A percentile compares a stretch with the other conserved stretches of the same genome.
Evolutionary conservation across 2,888 invertebrate species (phyloP).

Genomic region (Macaria notata): DNA sequence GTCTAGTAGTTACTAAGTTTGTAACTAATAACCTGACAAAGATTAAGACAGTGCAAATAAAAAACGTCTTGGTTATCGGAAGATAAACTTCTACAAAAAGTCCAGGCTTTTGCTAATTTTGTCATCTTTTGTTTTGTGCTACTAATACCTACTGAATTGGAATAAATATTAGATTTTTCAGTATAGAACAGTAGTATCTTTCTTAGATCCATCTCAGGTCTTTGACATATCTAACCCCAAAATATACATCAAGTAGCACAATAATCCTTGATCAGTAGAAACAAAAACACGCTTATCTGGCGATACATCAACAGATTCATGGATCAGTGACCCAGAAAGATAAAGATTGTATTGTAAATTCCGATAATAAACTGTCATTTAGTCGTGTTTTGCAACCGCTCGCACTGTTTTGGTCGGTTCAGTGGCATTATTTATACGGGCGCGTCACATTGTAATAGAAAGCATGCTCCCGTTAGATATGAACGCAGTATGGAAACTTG

Average conservation of each 20-base stretch:
- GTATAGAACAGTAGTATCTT: too few species aligned
- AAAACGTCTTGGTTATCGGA: too few species aligned
- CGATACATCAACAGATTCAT: conserved; percentile 16
- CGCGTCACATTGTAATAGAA: background rate
- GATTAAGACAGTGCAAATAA: too few species aligned
- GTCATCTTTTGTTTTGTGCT: too few species aligned
- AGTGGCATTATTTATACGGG: background rate
- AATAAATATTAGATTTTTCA: too few species aligned
- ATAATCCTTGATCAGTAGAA: conserved; percentile 1
- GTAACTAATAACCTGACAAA: too few species aligned
- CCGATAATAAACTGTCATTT: conserved; percentile 9
- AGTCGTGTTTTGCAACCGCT: conserved; percentile 3
- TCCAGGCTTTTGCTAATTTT: too few species aligned
- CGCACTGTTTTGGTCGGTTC: conserved; percentile 1
- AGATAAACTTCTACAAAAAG: too few species aligned
- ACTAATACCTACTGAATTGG: too few species aligned
- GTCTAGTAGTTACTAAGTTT: too few species aligned
- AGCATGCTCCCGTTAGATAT: background rate
- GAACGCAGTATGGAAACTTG: conserved; percentile 1
- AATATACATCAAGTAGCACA: background rate
- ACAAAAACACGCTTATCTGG: conserved; percentile 15
- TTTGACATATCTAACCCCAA: too few species aligned
- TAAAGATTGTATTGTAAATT: conserved; percentile 8
- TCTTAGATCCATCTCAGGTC: too few species aligned
- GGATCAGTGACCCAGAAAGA: conserved; percentile 29